Conservation (phyloP, 2,113 vertebrate species). For the Cryptotis parvus region DNA sequence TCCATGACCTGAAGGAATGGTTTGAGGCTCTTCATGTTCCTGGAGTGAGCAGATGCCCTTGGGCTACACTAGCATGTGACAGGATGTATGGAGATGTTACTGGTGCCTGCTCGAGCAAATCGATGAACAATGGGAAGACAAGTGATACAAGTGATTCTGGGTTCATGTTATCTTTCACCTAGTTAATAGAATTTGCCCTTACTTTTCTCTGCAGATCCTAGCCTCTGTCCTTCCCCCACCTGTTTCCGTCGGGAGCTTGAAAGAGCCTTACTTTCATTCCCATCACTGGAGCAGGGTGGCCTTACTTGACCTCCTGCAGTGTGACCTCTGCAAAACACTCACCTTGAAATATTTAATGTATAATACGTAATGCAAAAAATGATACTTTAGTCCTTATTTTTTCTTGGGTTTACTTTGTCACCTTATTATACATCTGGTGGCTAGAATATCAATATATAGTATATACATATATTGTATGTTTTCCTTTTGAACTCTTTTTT, state of each 20-base stretch:
- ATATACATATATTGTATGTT: neutral
- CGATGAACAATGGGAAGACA: no score
- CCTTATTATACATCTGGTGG: neutral
- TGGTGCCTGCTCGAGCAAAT: no score
- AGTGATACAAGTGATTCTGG: no score
- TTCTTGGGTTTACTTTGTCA: neutral
- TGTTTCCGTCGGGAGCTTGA: no score
- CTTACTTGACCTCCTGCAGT: neutral
- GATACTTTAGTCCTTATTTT: slow-evolving; percentile 10
- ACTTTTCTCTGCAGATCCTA: neutral
- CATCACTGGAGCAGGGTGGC: neutral
- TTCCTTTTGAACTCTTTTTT: neutral
- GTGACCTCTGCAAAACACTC: slow-evolving; percentile 10
- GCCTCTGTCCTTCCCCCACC: neutral
- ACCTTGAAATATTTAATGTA: slow-evolving; percentile 22
- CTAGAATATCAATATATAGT: neutral
- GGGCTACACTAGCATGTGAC: no score
- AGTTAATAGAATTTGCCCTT: slow-evolving; percentile 21
- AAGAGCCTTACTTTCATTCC: slow-evolving; percentile 24
- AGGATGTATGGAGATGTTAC: no score
- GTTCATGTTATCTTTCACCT: neutral
- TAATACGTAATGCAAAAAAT: no score
- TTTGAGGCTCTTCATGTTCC: no score
- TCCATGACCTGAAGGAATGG: no score
- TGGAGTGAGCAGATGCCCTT: no score